These are phyloP conservation scores for Aelia acuminata DNA, from an alignment of 2,888 invertebrate genomes.

Conservation along the genomic window DNA sequence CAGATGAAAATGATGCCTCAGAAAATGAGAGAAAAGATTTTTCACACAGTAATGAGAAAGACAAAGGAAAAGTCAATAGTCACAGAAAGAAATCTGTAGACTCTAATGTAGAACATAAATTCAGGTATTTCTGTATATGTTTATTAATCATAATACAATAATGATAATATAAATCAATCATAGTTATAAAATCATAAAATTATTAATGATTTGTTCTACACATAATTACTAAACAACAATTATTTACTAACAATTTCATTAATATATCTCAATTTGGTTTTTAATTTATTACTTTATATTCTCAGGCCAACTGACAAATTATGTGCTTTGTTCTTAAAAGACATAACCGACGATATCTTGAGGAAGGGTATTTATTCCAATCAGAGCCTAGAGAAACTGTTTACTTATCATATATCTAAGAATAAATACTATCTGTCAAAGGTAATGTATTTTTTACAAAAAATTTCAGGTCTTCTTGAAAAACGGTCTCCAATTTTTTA, in stretches of 20 bases:
- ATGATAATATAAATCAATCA: no score
- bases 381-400: slow-evolving; percentile 72
- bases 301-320: slow-evolving; percentile 67
- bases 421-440: slow-evolving; percentile 70
- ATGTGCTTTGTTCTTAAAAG: slow-evolving; percentile 70
- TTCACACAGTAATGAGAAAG: not conserved
- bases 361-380: slow-evolving; percentile 72
- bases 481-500: no score
- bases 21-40: not conserved
- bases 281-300: slow-evolving; percentile 46
- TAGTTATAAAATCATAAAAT: no score
- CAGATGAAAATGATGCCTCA: not conserved
- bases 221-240: no score
- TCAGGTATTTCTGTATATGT: not conserved
- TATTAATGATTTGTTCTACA: no score
- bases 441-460: slow-evolving; percentile 68
- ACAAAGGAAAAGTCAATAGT: not conserved
- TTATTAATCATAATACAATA: not conserved
- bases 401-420: slow-evolving; percentile 72
- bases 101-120: not conserved
- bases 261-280: not conserved
- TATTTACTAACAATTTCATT: no score
- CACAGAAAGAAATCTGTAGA: not conserved
- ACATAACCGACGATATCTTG: slow-evolving; percentile 74
- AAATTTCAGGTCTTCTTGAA: no score